Conservation (phyloP, 2,113 vertebrate genomes). For the Gambusia holbrooki region DNA sequence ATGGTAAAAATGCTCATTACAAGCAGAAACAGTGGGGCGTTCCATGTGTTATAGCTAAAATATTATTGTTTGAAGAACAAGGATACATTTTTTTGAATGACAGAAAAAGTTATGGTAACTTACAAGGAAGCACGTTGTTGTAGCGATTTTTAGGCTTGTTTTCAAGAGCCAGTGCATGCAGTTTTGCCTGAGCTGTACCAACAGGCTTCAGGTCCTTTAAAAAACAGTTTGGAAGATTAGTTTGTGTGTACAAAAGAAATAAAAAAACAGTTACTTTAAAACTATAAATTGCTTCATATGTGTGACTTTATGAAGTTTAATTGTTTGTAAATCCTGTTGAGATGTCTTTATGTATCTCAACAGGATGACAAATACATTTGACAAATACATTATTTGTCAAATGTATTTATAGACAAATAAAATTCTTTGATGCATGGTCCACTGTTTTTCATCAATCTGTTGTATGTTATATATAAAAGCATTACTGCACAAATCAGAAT, state of each 20-base stretch:
- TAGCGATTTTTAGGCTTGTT: conserved; percentile 97
- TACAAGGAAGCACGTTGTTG: conserved; percentile 95
- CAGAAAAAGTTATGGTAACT: conserved; percentile 66
- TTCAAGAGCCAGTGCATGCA: conserved; percentile 82
- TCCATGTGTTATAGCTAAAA: neutral
- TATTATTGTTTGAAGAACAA: neutral
- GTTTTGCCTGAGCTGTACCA: conserved; percentile 86
- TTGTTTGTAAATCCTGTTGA: neutral
- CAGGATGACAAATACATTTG: too few relatives aligned
- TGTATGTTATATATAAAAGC: neutral
- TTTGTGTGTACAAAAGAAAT: neutral
- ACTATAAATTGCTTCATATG: neutral
- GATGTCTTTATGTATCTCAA: neutral
- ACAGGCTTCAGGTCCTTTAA: conserved; percentile 87
- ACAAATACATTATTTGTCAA: too few relatives aligned
- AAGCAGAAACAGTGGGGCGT: neutral
- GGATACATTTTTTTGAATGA: conserved; percentile 7
- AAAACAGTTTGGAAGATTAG: neutral
- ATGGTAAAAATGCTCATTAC: neutral
- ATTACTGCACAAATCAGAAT: neutral
- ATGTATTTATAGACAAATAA: neutral
- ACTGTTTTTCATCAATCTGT: too few relatives aligned
- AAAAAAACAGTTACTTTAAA: neutral
- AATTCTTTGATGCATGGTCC: too few relatives aligned
- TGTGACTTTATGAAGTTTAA: neutral